Evolutionary conservation across 2,888 invertebrate genomes (phyloP).

Genomic region (Boloria selene): DNA sequence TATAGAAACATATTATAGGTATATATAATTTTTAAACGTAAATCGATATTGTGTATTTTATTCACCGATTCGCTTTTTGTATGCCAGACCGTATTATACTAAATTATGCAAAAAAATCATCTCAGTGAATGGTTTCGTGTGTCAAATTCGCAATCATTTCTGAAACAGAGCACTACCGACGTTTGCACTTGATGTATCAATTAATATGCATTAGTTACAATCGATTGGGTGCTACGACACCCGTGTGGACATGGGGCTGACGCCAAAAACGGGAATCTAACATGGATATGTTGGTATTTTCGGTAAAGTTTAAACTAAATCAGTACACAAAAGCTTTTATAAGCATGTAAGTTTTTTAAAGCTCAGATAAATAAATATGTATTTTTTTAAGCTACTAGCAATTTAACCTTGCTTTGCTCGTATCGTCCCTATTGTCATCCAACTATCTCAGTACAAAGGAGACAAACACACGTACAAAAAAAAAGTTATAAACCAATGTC

Average conservation of each 20-base stretch:
- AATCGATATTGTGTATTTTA: not conserved
- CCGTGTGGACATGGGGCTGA: slow-evolving; percentile 39
- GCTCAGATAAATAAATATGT: not conserved
- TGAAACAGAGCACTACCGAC: slow-evolving; percentile 34
- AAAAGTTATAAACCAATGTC: too few species aligned
- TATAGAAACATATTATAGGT: not conserved
- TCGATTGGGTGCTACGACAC: slow-evolving; percentile 36
- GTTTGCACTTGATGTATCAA: slow-evolving; percentile 40
- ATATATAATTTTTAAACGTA: not conserved
- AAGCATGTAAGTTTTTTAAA: not conserved
- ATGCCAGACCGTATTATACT: not conserved
- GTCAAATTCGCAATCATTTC: slow-evolving; percentile 30
- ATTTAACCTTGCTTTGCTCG: too few species aligned
- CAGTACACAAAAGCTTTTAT: not conserved
- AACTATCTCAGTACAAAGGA: too few species aligned
- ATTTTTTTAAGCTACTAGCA: too few species aligned
- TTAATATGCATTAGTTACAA: slow-evolving; percentile 39
- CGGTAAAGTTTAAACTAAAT: slow-evolving; percentile 2
- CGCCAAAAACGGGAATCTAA: slow-evolving; percentile 34
- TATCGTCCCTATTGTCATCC: too few species aligned
- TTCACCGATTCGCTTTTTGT: slow-evolving; percentile 1
- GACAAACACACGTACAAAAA: too few species aligned
- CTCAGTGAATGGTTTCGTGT: slow-evolving; percentile 27
- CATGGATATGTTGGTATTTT: slow-evolving; percentile 18
- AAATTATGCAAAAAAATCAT: slow-evolving; percentile 25